Evolutionary conservation across 2,113 vertebrate species (phyloP).

Genomic region (Megaceryle maxima): DNA sequence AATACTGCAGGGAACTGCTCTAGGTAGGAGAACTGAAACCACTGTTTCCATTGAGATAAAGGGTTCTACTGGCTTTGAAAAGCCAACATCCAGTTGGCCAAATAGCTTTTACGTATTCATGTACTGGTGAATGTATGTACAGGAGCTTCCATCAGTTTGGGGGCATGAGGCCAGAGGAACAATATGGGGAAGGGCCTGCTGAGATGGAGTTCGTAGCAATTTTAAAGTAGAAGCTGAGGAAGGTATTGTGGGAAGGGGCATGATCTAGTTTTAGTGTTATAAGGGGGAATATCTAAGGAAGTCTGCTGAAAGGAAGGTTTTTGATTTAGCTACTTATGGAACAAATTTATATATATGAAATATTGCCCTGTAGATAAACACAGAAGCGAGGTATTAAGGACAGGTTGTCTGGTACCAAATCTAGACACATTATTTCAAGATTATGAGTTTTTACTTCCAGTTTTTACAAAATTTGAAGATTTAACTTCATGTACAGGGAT

Average conservation of each 20-base stretch:
- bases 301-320: not conserved
- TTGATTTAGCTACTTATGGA: not conserved
- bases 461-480: not conserved
- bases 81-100: not conserved
- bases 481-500: not conserved
- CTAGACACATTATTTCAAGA: not conserved
- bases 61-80: not conserved
- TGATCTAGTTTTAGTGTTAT: not conserved
- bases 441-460: not conserved
- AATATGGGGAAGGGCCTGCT: not conserved
- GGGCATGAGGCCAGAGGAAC: not conserved
- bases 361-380: not conserved
- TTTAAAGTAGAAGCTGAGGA: not conserved
- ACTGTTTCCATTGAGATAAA: not conserved
- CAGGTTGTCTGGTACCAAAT: not conserved
- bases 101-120: not conserved
- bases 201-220: not conserved
- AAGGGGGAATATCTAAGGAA: not conserved
- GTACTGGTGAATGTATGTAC: fast-evolving
- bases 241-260: not conserved
- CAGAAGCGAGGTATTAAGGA: not conserved
- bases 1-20: not conserved
- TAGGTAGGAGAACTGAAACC: not conserved
- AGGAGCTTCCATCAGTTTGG: not conserved
- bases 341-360: not conserved